phyloP scores from a whole-genome alignment of 2,888 invertebrate species.

The Plagodis dolabraria region DNA sequence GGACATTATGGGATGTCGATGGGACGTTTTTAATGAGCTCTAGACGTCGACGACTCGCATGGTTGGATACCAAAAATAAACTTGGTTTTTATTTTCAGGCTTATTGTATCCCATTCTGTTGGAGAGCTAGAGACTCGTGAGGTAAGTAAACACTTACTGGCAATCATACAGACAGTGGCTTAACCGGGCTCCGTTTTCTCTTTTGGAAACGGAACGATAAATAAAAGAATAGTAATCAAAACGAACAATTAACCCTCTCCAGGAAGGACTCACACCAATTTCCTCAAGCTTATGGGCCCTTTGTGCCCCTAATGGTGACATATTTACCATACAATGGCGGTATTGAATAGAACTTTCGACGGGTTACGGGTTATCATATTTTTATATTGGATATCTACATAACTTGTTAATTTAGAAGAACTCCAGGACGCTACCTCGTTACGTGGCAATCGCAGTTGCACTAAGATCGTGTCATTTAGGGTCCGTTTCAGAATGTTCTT shows the following conservation, averaged over 20 bases:
- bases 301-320: slow-evolving; percentile 52
- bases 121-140: no score
- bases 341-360: slow-evolving; percentile 48
- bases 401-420: slow-evolving; percentile 42
- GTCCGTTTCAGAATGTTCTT: no score
- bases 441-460: slow-evolving; percentile 3
- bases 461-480: no score
- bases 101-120: no score
- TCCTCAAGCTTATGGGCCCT: slow-evolving; percentile 48
- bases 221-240: neutral
- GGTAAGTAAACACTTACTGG: no score
- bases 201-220: neutral
- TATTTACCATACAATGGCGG: slow-evolving; percentile 61
- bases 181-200: no score
- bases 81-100: no score
- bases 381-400: slow-evolving; percentile 52
- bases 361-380: slow-evolving; percentile 35
- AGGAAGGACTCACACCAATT: slow-evolving; percentile 54
- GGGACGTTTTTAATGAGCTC: no score
- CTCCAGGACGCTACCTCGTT: slow-evolving; percentile 25
- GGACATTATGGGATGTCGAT: no score
- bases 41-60: no score
- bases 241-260: slow-evolving; percentile 41
- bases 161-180: no score
- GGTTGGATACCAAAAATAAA: no score